Base-by-base conservation (phyloP, 2,888 invertebrate species). In the Coenonympha arcania region DNA sequence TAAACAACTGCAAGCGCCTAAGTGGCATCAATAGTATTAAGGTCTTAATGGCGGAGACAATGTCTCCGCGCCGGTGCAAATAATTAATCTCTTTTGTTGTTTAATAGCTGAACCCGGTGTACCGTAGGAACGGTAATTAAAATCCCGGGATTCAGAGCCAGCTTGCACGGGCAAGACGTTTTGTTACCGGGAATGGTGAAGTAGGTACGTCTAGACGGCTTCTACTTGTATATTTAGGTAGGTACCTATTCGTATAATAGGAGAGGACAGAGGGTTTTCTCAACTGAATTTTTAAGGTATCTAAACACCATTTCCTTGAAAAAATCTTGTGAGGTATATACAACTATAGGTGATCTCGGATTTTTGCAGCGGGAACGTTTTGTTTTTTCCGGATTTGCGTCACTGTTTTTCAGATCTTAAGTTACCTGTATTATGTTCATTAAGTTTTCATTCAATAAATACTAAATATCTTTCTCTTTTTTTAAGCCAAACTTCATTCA, bases 51-150 rank as follows among this genome's bases (percentile, higher is more conserved):
- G 3, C 20, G 18, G 43, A 58, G 67, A 71, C 66, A 69, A 70
- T 66, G 64, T 64, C 53, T 52, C 54, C 48, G 46, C 48, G 50
- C 48, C 55, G 44, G 54, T 56, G 61, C 56, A 65, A 69, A 64
- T 65, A 69, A 70, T 71, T 70, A 69, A 75, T 68, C 63, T 36
- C 65, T 69, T 74, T 76, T 78, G 76, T 74, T 70, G 66, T 69
- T 66, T 72, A 73, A 76, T 67, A 64, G 65, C 63, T 57, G 60
- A 60, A 65, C 64, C 60, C 60, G 64, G 54, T 68, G 69, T 69
- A 71, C 62, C 61, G 56, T 68, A 72, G 68, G 69, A 69, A 61
- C 58, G 66, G 65, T 74, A 76, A 73, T 76, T 75, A 76, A 73
- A 54, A 22, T 30, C 36, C 20, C 28, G 20, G 30, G 18, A 41